Conservation (phyloP, 37 sponge, comb jelly and placozoan species). For the Axinella damicornis region DNA sequence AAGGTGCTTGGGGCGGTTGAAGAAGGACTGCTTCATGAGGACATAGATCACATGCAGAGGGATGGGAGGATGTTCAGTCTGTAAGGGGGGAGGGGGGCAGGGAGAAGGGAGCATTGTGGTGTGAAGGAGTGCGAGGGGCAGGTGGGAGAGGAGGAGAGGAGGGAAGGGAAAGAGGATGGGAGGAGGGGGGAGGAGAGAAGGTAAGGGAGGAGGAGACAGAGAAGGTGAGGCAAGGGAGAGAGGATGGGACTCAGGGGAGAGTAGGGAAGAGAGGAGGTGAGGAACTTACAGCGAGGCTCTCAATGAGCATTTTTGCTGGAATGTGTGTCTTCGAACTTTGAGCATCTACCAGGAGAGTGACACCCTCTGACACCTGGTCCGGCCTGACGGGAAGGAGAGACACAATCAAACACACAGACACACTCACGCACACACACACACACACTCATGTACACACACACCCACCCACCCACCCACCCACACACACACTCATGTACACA, state of each 20-base stretch:
- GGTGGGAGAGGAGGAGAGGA: no score
- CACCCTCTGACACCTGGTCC: conserved; percentile 13
- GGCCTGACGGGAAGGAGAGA: conserved; percentile 9
- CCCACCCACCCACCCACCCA: no score
- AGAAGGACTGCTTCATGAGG: conserved; percentile 21
- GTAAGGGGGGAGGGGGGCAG: not conserved
- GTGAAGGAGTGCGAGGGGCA: no score
- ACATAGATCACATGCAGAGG: conserved; percentile 38
- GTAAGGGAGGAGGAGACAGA: not conserved
- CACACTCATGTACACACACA: no score
- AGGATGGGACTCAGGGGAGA: not conserved
- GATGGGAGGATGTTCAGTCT: not conserved
- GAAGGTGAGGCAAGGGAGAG: not conserved
- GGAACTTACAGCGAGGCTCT: conserved; percentile 21
- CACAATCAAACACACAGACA: no score
- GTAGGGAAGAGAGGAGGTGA: not conserved
- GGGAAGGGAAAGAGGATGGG: no score
- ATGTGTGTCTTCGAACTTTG: conserved; percentile 25
- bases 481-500: no score
- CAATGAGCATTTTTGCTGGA: conserved; percentile 34
- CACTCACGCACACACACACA: no score
- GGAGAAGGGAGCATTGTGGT: not conserved
- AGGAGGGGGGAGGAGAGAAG: no score
- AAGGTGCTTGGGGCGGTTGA: conserved; percentile 24
- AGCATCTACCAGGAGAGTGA: conserved; percentile 51